phyloP scores from a whole-genome alignment of 2,888 invertebrate genomes.

The Mallateleia sp. region DNA sequence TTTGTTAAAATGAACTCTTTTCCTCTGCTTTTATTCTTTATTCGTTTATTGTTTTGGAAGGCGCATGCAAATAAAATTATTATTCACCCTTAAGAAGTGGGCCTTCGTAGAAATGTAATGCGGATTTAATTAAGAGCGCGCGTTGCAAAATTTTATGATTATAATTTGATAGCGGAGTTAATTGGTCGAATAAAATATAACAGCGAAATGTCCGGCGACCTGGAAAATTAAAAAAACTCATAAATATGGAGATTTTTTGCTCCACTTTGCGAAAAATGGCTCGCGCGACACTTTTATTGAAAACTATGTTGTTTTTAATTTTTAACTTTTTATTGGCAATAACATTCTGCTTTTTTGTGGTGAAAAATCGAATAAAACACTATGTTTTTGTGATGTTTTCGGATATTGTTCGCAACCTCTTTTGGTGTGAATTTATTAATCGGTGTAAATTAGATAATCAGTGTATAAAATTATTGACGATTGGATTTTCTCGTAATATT shows the following conservation, averaged over 20 bases:
- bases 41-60: slow-evolving; percentile 1
- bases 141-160: slow-evolving; percentile 13
- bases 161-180: slow-evolving; percentile 26
- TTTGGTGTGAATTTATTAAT: too few species aligned
- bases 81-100: slow-evolving; percentile 12
- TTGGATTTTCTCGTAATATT: too few species aligned
- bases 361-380: too few species aligned
- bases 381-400: too few species aligned
- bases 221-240: slow-evolving; percentile 4
- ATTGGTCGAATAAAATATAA: slow-evolving; percentile 34
- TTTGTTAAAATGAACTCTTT: slow-evolving; percentile 26
- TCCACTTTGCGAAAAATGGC: background rate
- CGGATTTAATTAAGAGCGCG: slow-evolving; percentile 24
- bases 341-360: too few species aligned
- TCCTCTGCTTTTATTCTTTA: slow-evolving; percentile 18
- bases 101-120: slow-evolving; percentile 14
- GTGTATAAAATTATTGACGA: too few species aligned
- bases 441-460: too few species aligned
- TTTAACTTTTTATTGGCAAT: slow-evolving; percentile 16
- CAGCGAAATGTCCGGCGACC: slow-evolving; percentile 20
- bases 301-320: slow-evolving; percentile 34
- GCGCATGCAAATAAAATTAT: slow-evolving; percentile 35
- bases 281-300: too few species aligned
- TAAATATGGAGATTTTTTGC: background rate
- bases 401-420: too few species aligned